Percentiles rank a stretch among this genome's conserved stretches.
Conservation (phyloP, 2,797 vertebrate genomes). For the Rachycentron canadum region DNA sequence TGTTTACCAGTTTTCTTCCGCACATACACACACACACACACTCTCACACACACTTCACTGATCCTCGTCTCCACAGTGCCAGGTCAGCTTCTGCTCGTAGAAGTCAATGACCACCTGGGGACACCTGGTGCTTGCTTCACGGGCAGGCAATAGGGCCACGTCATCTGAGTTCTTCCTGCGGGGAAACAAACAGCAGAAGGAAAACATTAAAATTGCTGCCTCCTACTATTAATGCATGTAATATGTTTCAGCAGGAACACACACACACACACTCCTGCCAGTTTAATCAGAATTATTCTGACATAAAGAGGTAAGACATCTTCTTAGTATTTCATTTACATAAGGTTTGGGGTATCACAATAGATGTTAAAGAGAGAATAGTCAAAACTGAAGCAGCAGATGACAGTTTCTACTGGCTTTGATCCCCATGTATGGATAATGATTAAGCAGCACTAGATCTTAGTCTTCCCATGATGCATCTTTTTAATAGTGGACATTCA, state of each 20-base stretch:
- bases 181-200: conserved; percentile 9
- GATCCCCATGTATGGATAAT: neutral
- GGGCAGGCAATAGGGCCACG: conserved; percentile 94
- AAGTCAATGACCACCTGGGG: conserved; percentile 97
- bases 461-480: too few relatives aligned
- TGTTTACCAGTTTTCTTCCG: conserved; percentile 47
- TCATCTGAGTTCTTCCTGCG: conserved; percentile 96
- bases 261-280: conserved; percentile 7
- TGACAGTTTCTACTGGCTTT: neutral
- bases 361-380: neutral
- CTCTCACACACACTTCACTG: conserved; percentile 74
- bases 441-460: neutral
- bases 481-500: too few relatives aligned
- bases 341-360: neutral
- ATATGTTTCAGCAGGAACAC: conserved; percentile 9
- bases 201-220: neutral
- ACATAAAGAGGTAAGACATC: neutral
- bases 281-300: neutral
- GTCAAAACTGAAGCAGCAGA: neutral
- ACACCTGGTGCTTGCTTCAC: conserved; percentile 94
- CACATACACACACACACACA: conserved; percentile 28
- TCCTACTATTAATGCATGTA: neutral
- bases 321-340: neutral
- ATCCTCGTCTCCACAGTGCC: conserved; percentile 95
- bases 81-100: conserved; percentile 97